Evolutionary conservation across 2,888 invertebrate genomes (phyloP).

Genomic region (Drosophila diplacantha): DNA sequence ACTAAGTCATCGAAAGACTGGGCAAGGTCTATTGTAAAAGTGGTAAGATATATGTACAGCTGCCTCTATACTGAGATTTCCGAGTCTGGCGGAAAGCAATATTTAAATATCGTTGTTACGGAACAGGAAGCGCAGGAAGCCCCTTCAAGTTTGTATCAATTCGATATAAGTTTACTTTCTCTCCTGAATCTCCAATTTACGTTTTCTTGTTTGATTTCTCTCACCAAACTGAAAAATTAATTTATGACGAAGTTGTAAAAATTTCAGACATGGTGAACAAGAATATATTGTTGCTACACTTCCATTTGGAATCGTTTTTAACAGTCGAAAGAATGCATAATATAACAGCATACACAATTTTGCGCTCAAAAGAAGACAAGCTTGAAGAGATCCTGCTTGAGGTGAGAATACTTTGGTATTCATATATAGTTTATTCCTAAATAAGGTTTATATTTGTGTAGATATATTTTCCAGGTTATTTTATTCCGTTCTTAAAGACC

Average conservation of each 20-base stretch:
- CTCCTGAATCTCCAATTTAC: not conserved
- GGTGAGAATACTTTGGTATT: not conserved
- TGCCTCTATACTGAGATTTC: too few species aligned
- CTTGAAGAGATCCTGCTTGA: not conserved
- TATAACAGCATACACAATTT: not conserved
- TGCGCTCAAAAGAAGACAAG: not conserved
- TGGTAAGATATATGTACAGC: not conserved
- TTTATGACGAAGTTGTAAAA: accelerated
- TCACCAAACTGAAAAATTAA: not conserved
- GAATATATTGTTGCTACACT: not conserved
- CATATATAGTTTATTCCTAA: not conserved
- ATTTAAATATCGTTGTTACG: not conserved
- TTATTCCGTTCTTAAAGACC: not conserved
- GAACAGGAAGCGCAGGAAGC: not conserved
- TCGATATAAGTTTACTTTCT: not conserved
- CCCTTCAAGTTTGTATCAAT: not conserved
- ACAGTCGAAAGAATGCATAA: not conserved
- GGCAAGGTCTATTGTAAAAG: not conserved
- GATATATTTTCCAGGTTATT: not conserved
- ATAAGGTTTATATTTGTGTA: not conserved
- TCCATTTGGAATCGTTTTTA: not conserved
- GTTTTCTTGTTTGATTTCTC: not conserved
- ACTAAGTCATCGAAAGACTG: not conserved
- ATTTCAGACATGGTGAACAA: not conserved
- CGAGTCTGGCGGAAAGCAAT: not conserved